Percentiles rank a stretch among this genome's conserved stretches.
Evolutionary conservation across 2,113 vertebrate species (phyloP).

Genomic region (Thinocorus orbignyianus): DNA sequence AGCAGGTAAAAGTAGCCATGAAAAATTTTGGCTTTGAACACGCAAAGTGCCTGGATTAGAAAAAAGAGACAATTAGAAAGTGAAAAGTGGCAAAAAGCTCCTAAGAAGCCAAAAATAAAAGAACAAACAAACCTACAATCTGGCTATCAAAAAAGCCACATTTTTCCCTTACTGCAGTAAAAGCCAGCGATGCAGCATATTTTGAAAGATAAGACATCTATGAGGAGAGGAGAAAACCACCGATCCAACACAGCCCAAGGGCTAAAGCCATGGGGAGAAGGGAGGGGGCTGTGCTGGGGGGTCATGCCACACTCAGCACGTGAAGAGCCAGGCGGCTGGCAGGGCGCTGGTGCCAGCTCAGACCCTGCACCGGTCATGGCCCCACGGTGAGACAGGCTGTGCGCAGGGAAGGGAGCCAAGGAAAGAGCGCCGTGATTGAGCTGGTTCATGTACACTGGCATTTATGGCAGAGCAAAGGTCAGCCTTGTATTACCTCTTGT

Average conservation of each 20-base stretch:
- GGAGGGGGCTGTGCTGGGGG: accelerated
- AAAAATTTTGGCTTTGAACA: background rate
- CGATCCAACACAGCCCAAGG: background rate
- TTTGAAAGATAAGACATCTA: background rate
- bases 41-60: background rate
- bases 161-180: background rate
- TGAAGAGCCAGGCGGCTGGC: too few species aligned
- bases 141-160: background rate
- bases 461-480: constrained; percentile 13
- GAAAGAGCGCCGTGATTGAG: background rate
- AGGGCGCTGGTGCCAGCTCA: too few species aligned
- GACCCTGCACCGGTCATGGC: background rate
- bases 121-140: constrained; percentile 28
- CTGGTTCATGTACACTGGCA: accelerated
- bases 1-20: background rate
- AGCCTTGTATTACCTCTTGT: background rate
- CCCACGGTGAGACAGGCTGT: background rate
- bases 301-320: too few species aligned
- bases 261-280: background rate
- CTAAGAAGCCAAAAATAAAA: constrained; percentile 33
- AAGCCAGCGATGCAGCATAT: background rate
- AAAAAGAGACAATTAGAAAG: constrained; percentile 22
- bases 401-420: background rate
- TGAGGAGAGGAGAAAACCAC: background rate
- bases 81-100: constrained; percentile 2